Base-by-base conservation (phyloP, 2,113 vertebrate genomes). In the Apodemus sylvaticus region DNA sequence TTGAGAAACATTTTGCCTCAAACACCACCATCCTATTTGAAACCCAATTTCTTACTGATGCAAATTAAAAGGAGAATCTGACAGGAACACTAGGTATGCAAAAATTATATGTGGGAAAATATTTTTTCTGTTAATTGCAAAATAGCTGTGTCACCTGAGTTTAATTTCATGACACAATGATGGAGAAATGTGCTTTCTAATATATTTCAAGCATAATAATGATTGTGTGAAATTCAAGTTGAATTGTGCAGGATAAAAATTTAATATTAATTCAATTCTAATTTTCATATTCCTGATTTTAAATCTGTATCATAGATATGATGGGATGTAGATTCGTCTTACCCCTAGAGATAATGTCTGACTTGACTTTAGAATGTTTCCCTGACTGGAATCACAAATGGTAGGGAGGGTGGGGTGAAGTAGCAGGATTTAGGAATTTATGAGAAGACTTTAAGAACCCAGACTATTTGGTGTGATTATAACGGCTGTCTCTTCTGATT, bases 11-110 rank as follows among this genome's bases (percentile, higher is more conserved):
- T 53, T 78, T 78, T 78, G 14, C 10, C 7, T 53, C 26, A 31
- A 53, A 53, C 3, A 19, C 77, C 16, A 53, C 16, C 48, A 78
- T 36, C 45, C 8, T 78, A 53, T 20, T 53, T 2, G 7, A 36
- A 19, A 3, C 0, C 8, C 0, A 36, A 1, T 53, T 78, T 51
- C 0, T 10, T 36, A 53, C 10, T 78, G 1, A 51, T 78, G 3
- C 7, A 13, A 16, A 68, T 68, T 31, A 77, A 0, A 0, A 9
- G 2, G 1, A 29, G 42, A 16, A 13, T 16, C 13, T 78, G 29
- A 34, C 29, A 8, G 45, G 14, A 51, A 26, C 45, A 19, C 76
- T 78, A 0, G 7, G 77, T 78, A 53, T 20, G 74, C 53, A 53
- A 53, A 53, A 20, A 7, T 36, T 9, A 11, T 19, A 10, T 4